Evolutionary conservation across 1,140 invertebrate genomes (phyloP), one percentile per base, ranked within the genome.

Genomic region (Pseudobourletiella spinata): DNA sequence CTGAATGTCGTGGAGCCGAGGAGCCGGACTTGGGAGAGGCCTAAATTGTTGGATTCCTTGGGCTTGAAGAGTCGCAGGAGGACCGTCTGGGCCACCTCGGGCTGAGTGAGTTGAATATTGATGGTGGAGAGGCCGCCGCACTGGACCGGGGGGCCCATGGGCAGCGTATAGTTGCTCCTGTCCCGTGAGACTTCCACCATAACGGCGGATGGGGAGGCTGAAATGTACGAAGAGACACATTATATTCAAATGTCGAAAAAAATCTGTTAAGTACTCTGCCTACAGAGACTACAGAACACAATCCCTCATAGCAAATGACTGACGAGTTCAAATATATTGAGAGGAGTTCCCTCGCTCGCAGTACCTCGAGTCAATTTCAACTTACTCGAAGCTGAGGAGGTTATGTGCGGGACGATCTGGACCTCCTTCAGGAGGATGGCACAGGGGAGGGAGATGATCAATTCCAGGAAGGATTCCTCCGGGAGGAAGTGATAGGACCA

Each of bases 401-500:
- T 84, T 46, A 87, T 81, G 74, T 95, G 90, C 6, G 91, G 91
- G 72, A 91, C 86, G 35, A 95, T 77, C 68, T 93, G 89, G 11
- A 95, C 85, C 79, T 94, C 89, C 71, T 78, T 84, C n/a, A 95
- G 75, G 51, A 92, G 76, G 69, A 93, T 83, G n/a, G 91, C 89
- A 73, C 88, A 92, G 1, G 90, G 91, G 66, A 95, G 75, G n/a
- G 84, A 85, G 22, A 95, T 82, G 4, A 84, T 88, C 4, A 95
- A 78, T 73, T 93, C 89, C 0, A 93, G 85, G 77, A 86, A 89
- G 11, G 83, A 83, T 76, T 95, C 91, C 68, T 91, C 88, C 0
- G 89, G 88, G 75, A 90, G 91, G 76, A 92, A 95, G 75, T 94
- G 89, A 75, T 94, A 92, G 30, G 88, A 88, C 88, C 91, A 93